Conservation (phyloP, 2,113 vertebrate genomes). For the Carlito syrichta region DNA sequence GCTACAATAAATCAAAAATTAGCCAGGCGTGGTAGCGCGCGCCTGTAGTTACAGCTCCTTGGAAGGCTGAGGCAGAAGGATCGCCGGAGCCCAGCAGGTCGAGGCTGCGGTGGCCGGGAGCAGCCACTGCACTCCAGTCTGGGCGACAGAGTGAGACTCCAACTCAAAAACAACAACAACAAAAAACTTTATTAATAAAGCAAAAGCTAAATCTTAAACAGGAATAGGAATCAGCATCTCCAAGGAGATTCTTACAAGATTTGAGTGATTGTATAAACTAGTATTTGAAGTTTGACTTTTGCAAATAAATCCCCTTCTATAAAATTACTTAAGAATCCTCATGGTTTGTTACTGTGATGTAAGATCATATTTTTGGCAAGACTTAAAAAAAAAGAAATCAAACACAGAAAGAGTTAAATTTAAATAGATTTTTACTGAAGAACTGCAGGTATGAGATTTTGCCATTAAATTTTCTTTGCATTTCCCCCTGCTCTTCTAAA, state of each 20-base stretch:
- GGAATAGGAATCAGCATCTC: neutral
- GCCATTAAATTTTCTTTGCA: neutral
- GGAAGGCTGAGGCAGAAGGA: no score
- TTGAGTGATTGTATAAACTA: neutral
- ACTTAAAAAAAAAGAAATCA: neutral
- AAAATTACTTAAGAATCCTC: constrained; percentile 14
- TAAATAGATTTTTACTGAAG: neutral
- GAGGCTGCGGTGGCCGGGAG: no score
- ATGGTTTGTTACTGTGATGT: neutral
- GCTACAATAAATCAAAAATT: no score
- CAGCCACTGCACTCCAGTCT: no score
- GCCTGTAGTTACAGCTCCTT: no score
- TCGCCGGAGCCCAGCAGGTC: no score
- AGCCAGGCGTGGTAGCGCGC: no score
- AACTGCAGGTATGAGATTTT: neutral
- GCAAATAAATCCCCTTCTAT: neutral
- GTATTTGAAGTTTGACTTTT: neutral
- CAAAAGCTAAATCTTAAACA: constrained; percentile 15
- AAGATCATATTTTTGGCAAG: constrained; percentile 30
- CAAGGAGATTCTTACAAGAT: neutral
- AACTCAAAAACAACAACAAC: no score
- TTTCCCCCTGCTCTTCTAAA: neutral
- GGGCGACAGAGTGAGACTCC: no score
- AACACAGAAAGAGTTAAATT: neutral
- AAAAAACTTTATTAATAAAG: constrained; percentile 9